Conservation (phyloP, 2,888 invertebrate genomes). For the Elgonia sp. region DNA sequence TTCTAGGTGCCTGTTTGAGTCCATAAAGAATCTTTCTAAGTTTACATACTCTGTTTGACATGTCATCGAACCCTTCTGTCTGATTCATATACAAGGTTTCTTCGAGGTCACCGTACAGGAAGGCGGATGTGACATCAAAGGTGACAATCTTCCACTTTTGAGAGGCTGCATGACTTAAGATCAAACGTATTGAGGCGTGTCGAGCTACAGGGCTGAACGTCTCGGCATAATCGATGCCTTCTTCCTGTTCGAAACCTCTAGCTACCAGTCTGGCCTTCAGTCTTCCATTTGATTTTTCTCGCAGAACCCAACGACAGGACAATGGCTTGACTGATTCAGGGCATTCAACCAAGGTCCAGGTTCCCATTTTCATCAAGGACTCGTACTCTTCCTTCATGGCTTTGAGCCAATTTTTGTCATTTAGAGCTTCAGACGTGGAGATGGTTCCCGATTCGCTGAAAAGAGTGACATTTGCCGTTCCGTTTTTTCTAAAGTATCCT, state of each 20-base stretch:
- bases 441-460: too few species aligned
- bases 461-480: too few species aligned
- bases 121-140: background rate
- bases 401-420: background rate
- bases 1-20: too few species aligned
- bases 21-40: too few species aligned
- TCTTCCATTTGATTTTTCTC: background rate
- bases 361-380: background rate
- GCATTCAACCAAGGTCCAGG: background rate
- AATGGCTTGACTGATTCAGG: background rate
- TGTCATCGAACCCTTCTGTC: too few species aligned
- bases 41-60: too few species aligned
- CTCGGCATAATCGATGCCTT: background rate
- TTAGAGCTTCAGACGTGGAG: too few species aligned
- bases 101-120: slow-evolving; percentile 11
- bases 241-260: background rate
- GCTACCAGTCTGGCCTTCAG: background rate
- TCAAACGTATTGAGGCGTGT: background rate
- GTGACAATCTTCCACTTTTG: background rate
- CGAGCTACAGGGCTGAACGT: background rate
- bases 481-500: too few species aligned
- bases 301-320: background rate
- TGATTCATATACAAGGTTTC: too few species aligned
- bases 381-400: background rate
- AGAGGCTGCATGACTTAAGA: background rate